These are phyloP conservation scores for Euproctis similis DNA, from an alignment of 2,888 invertebrate genomes.

Conservation along the genomic window DNA sequence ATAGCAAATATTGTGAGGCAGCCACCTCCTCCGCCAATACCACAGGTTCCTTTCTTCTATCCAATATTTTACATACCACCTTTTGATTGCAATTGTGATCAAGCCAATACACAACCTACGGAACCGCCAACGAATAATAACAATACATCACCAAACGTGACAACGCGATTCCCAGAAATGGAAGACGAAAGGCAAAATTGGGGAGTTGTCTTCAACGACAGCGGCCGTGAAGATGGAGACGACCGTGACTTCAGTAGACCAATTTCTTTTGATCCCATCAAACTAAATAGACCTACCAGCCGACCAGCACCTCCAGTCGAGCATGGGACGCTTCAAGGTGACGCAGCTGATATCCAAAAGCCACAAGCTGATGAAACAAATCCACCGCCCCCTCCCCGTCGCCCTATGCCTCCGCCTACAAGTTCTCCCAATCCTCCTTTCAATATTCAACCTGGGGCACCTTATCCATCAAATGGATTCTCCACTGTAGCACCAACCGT, in stretches of 20 bases:
- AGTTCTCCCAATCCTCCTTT: background rate
- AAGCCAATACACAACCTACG: constrained; percentile 3
- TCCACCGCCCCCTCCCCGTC: background rate
- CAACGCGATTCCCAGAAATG: constrained; percentile 38
- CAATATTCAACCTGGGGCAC: background rate
- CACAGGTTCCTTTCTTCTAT: constrained; percentile 36
- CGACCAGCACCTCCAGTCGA: constrained; percentile 45
- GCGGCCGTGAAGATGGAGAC: constrained; percentile 22
- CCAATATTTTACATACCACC: constrained; percentile 44
- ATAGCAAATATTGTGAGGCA: constrained; percentile 32
- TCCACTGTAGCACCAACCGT: constrained; percentile 19
- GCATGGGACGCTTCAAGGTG: constrained; percentile 39
- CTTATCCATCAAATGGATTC: constrained; percentile 1
- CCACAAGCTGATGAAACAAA: background rate
- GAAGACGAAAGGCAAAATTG: constrained; percentile 53
- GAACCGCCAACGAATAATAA: constrained; percentile 9
- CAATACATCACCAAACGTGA: constrained; percentile 22
- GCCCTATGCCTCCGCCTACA: background rate
- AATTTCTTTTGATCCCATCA: constrained; percentile 44
- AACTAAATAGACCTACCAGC: constrained; percentile 22
- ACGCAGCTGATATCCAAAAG: constrained; percentile 5
- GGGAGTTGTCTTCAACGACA: constrained; percentile 39
- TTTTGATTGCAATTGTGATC: constrained; percentile 34
- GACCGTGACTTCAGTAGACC: constrained; percentile 37
- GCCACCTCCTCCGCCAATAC: constrained; percentile 24